A percentile compares a stretch with the other conserved stretches of the same genome.
Conservation (phyloP, 2,888 invertebrate species). For the Temnothorax rugatulus region DNA sequence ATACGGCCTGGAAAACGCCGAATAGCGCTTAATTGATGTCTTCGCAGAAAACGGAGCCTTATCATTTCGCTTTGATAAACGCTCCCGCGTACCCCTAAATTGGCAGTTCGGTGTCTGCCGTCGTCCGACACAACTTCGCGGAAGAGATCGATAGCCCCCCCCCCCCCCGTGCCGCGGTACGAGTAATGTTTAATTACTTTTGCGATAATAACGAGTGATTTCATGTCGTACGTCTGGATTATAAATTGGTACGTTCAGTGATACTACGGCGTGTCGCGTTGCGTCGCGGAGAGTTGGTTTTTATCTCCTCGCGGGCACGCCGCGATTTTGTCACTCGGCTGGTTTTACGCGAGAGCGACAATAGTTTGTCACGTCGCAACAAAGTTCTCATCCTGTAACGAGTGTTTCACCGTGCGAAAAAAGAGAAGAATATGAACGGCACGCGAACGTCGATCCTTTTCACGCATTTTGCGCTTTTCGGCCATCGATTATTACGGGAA, state of each 20-base stretch:
- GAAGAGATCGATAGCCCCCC: slow-evolving; percentile 24
- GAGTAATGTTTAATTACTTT: slow-evolving; percentile 20
- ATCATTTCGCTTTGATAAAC: slow-evolving; percentile 24
- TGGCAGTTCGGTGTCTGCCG: slow-evolving; percentile 3
- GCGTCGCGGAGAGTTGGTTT: background rate
- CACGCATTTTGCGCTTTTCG: background rate
- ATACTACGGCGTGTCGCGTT: background rate
- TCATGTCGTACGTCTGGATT: background rate
- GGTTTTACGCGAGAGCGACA: slow-evolving; percentile 9
- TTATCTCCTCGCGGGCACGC: background rate
- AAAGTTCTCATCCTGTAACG: slow-evolving; percentile 25
- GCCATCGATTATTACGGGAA: slow-evolving; percentile 15
- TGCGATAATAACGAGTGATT: background rate
- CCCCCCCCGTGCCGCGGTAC: background rate
- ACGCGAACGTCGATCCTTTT: slow-evolving; percentile 25
- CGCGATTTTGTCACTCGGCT: background rate
- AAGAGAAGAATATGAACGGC: background rate
- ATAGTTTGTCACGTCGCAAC: slow-evolving; percentile 9
- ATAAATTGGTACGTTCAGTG: background rate
- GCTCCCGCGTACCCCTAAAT: slow-evolving; percentile 25
- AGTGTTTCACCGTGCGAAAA: background rate
- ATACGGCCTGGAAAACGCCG: background rate
- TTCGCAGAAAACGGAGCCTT: slow-evolving; percentile 23
- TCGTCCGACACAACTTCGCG: background rate
- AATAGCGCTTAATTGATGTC: slow-evolving; percentile 30